Percentiles rank a stretch among this genome's conserved stretches.
Conservation (phyloP, 2,113 vertebrate genomes). For the Thalassarche chlororhynchos region DNA sequence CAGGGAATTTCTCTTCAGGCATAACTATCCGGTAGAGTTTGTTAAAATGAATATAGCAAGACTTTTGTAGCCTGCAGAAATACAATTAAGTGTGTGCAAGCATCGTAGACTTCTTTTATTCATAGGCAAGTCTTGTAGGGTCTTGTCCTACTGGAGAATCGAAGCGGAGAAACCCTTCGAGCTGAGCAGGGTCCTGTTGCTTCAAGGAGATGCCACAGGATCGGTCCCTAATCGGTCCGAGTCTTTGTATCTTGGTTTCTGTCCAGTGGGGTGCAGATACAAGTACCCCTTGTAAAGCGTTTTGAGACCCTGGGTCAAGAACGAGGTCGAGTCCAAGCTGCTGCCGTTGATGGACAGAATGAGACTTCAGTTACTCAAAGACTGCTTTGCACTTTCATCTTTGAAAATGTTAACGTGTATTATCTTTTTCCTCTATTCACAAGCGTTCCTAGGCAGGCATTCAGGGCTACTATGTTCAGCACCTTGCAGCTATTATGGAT, state of each 20-base stretch:
- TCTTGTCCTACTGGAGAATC: background rate
- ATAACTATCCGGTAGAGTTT: background rate
- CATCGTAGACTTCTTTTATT: background rate
- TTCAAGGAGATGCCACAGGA: background rate
- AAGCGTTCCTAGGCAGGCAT: background rate
- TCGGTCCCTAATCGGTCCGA: accelerated
- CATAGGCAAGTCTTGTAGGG: background rate
- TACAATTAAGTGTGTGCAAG: background rate
- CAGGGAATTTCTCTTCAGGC: slow-evolving; percentile 42
- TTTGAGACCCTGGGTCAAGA: background rate
- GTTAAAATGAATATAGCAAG: background rate
- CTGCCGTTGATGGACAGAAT: background rate
- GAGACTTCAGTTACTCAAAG: background rate
- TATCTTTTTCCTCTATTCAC: background rate
- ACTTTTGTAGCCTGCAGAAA: slow-evolving; percentile 47
- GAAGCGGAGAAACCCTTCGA: background rate
- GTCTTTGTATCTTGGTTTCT: background rate
- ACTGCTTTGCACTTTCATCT: background rate
- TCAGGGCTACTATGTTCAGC: background rate
- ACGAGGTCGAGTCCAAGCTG: background rate
- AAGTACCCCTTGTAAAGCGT: background rate
- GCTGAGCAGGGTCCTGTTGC: background rate
- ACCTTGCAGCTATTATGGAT: background rate
- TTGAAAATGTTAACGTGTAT: background rate
- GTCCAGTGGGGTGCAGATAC: background rate